Evolutionary conservation across 2,888 invertebrate genomes (phyloP), one percentile per base, ranked within the genome.

Genomic region (Macropis europaea): DNA sequence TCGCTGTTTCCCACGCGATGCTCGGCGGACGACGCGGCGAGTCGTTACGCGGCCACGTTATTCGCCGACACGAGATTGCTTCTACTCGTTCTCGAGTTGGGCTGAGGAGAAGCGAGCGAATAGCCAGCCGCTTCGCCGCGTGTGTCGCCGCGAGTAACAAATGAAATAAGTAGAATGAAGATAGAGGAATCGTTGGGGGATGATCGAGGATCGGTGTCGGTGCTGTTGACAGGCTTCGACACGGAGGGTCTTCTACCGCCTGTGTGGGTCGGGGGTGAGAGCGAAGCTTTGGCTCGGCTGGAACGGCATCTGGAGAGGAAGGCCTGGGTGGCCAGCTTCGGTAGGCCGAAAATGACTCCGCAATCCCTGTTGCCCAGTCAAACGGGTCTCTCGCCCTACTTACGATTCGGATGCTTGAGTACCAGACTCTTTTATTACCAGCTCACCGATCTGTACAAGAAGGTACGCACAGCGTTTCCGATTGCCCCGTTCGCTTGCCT

Each of bases 311-410:
- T 97, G 43, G 95, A 96, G 87, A 91, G 95, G 42, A 95, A 97
- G 90, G 96, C 96, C 0, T 97, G 96, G 96, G 96, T 96, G 6
- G 96, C 96, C n/a, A 95, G 95, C 17, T 97, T 96, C 87, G 97
- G 96, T 6, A 92, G 95, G 47, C 97, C 97, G 0, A 96, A 96
- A 90, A 97, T 97, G 96, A 96, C 96, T 0, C 95, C 96, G 0
- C 95, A 96, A 85, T 96, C 96, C 0, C 90, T 97, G 38, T 90
- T 96, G 34, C 95, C 96, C 9, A 96, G 95, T 78, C 95, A 94
- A 87, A 97, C 97, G 4, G 96, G 96, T 6, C 91, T 97, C 19
- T 96, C 96, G 43, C 96, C 97, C 0, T 97, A 97, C 88, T 91
- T 97, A 50, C 92, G 96, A 81, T 97, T 97, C 87, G 97, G 97